Percentiles rank a stretch among this genome's conserved stretches.
Evolutionary conservation across 2,888 invertebrate genomes (phyloP).

Genomic region (Pyrocoelia pectoralis): DNA sequence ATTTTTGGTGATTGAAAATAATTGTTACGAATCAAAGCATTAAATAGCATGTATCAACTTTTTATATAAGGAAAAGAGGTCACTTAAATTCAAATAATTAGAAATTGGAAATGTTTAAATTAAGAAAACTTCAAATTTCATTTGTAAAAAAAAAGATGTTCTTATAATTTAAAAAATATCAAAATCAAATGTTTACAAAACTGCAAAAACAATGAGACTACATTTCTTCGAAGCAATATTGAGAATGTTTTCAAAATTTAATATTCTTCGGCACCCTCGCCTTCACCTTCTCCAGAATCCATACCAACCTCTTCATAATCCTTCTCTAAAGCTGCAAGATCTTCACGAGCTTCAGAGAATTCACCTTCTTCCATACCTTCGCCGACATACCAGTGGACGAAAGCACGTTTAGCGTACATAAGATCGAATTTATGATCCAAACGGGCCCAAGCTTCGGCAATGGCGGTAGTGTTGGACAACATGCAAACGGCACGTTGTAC

Average conservation of each 20-base stretch:
- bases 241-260: background rate
- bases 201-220: background rate
- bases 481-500: conserved; percentile 9
- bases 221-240: background rate
- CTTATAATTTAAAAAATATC: background rate
- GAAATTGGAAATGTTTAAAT: no score
- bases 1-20: no score
- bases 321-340: conserved; percentile 8
- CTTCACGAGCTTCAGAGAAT: conserved; percentile 11
- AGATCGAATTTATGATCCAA: conserved; percentile 11
- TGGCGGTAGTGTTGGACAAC: conserved; percentile 7
- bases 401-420: conserved; percentile 9
- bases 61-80: no score
- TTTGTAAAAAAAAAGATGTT: background rate
- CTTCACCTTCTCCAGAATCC: conserved; percentile 7
- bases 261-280: conserved; percentile 9
- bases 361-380: conserved; percentile 14
- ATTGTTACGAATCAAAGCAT: no score
- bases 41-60: no score
- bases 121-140: no score
- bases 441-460: conserved; percentile 9
- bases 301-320: conserved; percentile 11
- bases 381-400: conserved; percentile 5
- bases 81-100: no score
- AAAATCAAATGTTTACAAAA: background rate